Conservation (phyloP, 2,888 invertebrate species). For the Lasius platythorax region DNA sequence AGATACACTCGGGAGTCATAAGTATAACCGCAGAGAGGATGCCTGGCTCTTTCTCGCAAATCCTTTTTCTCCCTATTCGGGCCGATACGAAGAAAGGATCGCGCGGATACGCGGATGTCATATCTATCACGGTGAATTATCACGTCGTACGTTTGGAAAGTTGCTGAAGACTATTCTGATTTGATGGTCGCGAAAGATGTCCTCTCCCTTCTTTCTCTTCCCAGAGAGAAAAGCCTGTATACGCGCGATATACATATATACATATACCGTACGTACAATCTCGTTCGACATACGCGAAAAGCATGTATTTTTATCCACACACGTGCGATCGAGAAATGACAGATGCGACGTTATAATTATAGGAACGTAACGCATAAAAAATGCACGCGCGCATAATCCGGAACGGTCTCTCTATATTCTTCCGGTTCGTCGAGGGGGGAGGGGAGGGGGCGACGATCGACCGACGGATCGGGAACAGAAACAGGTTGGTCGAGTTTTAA, state of each 20-base stretch:
- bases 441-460: constrained; percentile 21
- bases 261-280: neutral
- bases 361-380: neutral
- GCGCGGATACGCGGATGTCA: constrained; percentile 77
- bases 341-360: neutral
- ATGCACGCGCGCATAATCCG: neutral
- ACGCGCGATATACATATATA: neutral
- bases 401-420: constrained; percentile 8
- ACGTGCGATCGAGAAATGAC: neutral
- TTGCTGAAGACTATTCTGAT: constrained; percentile 80
- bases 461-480: constrained; percentile 39
- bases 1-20: constrained; percentile 63
- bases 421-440: constrained; percentile 12
- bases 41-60: constrained; percentile 76
- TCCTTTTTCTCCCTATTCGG: constrained; percentile 72
- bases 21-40: constrained; percentile 76
- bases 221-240: neutral
- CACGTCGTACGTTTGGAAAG: constrained; percentile 76
- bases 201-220: neutral
- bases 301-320: neutral
- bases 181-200: constrained; percentile 71
- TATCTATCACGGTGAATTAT: constrained; percentile 81
- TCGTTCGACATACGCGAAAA: neutral
- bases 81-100: constrained; percentile 81
- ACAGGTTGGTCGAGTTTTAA: constrained; percentile 61